Percentiles rank a stretch among this genome's conserved stretches.
These are phyloP conservation scores for Sepiola atlantica DNA, from an alignment of 2,888 invertebrate species.

Conservation along the genomic window DNA sequence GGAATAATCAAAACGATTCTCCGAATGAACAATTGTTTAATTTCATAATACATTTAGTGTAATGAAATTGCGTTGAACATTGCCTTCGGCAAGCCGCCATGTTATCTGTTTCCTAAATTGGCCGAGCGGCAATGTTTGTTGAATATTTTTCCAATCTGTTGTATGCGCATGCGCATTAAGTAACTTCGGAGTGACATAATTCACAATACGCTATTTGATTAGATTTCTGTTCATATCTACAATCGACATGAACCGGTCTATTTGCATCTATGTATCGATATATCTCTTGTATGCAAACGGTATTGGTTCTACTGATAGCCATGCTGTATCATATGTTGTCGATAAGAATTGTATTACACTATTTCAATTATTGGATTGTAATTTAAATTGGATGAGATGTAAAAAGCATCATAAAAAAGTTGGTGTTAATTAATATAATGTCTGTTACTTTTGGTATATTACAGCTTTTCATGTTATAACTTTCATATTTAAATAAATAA, in stretches of 20 bases:
- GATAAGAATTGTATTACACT: no score
- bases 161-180: background rate
- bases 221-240: background rate
- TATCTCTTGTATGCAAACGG: background rate
- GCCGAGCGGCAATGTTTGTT: background rate
- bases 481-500: no score
- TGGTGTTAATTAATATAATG: no score
- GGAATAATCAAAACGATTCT: background rate
- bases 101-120: background rate
- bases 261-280: background rate
- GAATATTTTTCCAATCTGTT: background rate
- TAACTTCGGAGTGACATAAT: background rate
- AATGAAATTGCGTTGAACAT: background rate
- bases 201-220: background rate
- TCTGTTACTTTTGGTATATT: no score
- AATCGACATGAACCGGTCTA: background rate
- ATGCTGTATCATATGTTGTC: no score
- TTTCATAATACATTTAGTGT: slow-evolving; percentile 32
- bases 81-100: slow-evolving; percentile 18
- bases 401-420: no score
- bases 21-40: background rate
- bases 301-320: no score
- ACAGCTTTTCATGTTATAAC: no score
- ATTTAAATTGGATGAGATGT: no score
- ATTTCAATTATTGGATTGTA: no score